Evolutionary conservation across 2,113 vertebrate species (phyloP).

Genomic region (Microtus pennsylvanicus): DNA sequence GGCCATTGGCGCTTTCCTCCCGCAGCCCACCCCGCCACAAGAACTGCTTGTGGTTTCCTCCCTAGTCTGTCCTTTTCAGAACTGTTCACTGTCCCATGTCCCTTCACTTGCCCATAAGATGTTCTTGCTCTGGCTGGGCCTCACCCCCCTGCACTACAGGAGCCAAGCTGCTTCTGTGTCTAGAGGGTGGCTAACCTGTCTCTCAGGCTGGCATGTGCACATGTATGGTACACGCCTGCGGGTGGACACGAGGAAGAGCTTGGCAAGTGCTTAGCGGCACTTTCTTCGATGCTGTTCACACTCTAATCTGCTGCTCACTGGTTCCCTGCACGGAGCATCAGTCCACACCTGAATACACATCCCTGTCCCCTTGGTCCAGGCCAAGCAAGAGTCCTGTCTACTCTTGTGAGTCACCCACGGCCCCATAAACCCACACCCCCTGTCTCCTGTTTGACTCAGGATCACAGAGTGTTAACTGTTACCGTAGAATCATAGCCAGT

Average conservation of each 20-base stretch:
- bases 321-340: not conserved
- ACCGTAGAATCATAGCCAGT: not conserved
- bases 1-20: not conserved
- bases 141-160: not conserved
- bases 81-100: not conserved
- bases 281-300: not conserved
- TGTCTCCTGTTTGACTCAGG: not conserved
- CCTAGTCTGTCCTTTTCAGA: not conserved
- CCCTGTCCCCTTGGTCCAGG: not conserved
- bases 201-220: not conserved
- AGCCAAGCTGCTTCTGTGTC: not conserved
- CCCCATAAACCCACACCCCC: not conserved
- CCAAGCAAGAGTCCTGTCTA: not conserved
- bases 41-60: not conserved
- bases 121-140: not conserved
- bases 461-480: not conserved
- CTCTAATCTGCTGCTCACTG: not conserved
- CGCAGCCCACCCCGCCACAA: not conserved
- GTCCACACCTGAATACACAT: not conserved
- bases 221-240: fast-evolving
- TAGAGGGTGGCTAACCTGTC: not conserved
- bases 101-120: not conserved
- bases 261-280: too few species aligned
- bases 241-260: not conserved
- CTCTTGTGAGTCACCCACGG: not conserved